Evolutionary conservation across 1,140 invertebrate species (phyloP).

Genomic region (Drosophila suzukii): DNA sequence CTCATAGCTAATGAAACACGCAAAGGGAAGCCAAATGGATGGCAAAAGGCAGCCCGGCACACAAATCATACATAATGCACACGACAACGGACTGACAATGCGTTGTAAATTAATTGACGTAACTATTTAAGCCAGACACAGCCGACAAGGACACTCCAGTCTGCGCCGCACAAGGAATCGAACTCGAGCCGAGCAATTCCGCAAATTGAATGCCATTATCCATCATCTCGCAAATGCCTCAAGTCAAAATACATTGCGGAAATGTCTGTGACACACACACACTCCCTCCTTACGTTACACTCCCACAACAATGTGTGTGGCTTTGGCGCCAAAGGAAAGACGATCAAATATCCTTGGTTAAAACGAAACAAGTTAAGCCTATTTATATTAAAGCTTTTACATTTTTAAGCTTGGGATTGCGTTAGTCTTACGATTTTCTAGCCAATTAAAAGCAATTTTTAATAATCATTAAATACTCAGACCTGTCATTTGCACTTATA

Average conservation of each 20-base stretch:
- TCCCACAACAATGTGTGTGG: conserved; percentile 32
- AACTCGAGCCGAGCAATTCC: conserved; percentile 47
- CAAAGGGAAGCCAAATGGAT: not conserved
- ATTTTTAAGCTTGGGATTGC: not conserved
- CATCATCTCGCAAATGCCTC: conserved; percentile 69
- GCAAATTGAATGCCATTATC: conserved; percentile 79
- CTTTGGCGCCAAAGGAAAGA: conserved; percentile 6
- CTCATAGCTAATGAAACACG: conserved; percentile 47
- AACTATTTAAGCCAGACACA: conserved; percentile 66
- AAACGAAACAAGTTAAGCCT: conserved; percentile 5
- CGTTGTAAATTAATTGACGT: conserved; percentile 79
- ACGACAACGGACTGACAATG: conserved; percentile 75
- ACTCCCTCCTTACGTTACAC: conserved; percentile 3
- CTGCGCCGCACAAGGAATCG: conserved; percentile 7
- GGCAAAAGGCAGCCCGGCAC: conserved; percentile 32
- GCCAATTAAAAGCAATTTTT: not conserved
- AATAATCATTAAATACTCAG: too few relatives aligned
- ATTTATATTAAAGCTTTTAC: conserved; percentile 16
- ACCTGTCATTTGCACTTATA: too few relatives aligned
- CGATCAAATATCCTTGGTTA: conserved; percentile 25
- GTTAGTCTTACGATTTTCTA: not conserved
- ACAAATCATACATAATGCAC: conserved; percentile 81
- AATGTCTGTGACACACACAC: conserved; percentile 61
- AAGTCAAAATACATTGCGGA: conserved; percentile 79
- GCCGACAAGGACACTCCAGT: conserved; percentile 11